Conservation (phyloP, 2,888 invertebrate species). For the Gasteruption jaculator region DNA sequence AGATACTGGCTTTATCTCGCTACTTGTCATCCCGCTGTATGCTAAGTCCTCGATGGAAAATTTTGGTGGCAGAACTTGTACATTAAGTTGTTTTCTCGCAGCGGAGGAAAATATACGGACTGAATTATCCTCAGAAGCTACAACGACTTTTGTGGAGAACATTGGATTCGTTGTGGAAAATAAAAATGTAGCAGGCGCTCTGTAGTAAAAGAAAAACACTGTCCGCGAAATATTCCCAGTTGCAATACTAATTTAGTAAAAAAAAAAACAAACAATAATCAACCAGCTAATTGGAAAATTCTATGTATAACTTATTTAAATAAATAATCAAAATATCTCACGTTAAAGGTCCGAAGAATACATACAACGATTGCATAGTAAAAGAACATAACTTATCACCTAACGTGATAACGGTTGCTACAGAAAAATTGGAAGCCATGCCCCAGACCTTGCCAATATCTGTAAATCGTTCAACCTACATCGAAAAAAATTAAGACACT, state of each 20-base stretch:
- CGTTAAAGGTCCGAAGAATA: conserved; percentile 32
- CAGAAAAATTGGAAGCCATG: conserved; percentile 22
- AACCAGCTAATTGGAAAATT: too few relatives aligned
- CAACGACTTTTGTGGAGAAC: conserved; percentile 26
- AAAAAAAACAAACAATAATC: not conserved
- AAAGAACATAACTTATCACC: conserved; percentile 27
- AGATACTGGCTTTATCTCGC: not conserved
- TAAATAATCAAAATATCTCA: conserved; percentile 15
- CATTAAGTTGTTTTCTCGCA: conserved; percentile 26
- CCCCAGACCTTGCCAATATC: conserved; percentile 22
- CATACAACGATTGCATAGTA: conserved; percentile 32
- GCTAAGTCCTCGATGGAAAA: conserved; percentile 23
- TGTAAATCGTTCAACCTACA: conserved; percentile 23
- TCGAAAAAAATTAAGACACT: not conserved
- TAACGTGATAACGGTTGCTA: conserved; percentile 22
- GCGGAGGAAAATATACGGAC: conserved; percentile 26
- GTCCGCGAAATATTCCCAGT: too few relatives aligned
- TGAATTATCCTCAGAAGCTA: conserved; percentile 26
- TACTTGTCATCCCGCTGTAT: conserved; percentile 28
- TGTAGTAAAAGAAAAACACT: conserved; percentile 8
- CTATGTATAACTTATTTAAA: not conserved
- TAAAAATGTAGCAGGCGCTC: conserved; percentile 22
- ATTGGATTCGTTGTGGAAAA: conserved; percentile 27
- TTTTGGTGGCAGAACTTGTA: conserved; percentile 26
- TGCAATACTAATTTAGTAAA: not conserved